Evolutionary conservation across 2,113 vertebrate genomes (phyloP).

Genomic region (Arvicanthis niloticus): DNA sequence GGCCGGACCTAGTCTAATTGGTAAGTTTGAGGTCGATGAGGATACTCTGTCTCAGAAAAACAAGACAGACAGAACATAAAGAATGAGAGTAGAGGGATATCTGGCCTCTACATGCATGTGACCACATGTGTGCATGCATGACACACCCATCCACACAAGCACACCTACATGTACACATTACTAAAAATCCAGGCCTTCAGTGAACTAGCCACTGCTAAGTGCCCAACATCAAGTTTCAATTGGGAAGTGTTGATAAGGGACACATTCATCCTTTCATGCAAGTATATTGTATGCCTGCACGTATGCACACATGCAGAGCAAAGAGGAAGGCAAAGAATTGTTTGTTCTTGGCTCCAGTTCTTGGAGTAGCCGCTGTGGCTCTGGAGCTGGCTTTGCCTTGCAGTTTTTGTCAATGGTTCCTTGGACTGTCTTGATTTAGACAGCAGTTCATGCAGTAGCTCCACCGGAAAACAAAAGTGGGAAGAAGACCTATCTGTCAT

Average conservation of each 20-base stretch:
- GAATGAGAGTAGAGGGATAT: background rate
- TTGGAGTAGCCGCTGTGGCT: too few relatives aligned
- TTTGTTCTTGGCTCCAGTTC: too few relatives aligned
- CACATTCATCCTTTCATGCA: background rate
- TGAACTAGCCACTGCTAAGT: background rate
- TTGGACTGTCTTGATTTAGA: too few relatives aligned
- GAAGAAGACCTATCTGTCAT: too few relatives aligned
- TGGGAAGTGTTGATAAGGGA: background rate
- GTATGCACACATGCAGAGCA: background rate
- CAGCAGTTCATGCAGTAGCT: too few relatives aligned
- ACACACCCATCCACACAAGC: background rate
- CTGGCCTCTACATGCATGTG: background rate
- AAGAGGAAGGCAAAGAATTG: background rate
- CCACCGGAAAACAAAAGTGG: too few relatives aligned
- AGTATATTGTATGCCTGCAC: background rate
- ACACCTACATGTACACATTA: background rate
- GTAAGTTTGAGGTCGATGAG: background rate
- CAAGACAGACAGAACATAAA: background rate
- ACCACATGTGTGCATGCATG: background rate
- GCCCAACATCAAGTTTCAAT: background rate
- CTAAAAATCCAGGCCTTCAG: slow-evolving; percentile 5
- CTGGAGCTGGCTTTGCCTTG: too few relatives aligned
- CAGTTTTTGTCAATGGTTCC: too few relatives aligned
- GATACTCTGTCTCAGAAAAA: background rate
- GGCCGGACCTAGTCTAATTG: background rate